Evolutionary conservation across 2,113 vertebrate species (phyloP).

Genomic region (Oreotrochilus melanogaster): DNA sequence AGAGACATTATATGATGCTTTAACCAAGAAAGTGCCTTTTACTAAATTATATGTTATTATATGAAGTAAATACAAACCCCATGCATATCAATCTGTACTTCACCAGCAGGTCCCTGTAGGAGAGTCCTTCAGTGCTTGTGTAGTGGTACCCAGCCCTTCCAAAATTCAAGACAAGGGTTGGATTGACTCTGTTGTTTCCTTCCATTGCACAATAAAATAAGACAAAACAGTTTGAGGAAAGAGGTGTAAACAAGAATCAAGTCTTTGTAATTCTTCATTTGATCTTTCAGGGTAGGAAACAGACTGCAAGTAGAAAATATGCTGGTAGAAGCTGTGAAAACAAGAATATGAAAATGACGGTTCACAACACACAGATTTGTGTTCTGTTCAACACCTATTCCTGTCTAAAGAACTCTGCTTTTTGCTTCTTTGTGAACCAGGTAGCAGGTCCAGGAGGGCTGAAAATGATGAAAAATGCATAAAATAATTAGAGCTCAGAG

Average conservation of each 20-base stretch:
- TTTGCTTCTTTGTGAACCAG: not conserved
- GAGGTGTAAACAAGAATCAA: not conserved
- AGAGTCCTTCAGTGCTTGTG: not conserved
- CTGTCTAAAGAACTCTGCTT: not conserved
- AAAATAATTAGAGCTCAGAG: not conserved
- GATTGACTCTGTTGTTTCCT: not conserved
- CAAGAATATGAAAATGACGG: not conserved
- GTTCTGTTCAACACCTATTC: not conserved
- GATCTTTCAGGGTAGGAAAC: not conserved
- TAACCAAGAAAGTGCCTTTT: not conserved
- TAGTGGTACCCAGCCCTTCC: not conserved
- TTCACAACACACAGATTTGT: not conserved
- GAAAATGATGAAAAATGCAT: not conserved
- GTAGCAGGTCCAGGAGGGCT: not conserved
- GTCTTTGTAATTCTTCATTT: not conserved
- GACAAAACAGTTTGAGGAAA: not conserved
- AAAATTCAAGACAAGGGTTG: not conserved
- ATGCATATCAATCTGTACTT: not conserved
- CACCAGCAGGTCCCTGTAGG: not conserved
- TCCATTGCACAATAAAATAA: not conserved
- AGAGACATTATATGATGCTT: not conserved
- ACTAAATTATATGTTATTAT: not conserved
- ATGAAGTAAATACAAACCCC: not conserved
- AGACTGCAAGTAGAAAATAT: not conserved
- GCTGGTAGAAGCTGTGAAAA: not conserved